Conservation (phyloP, 2,888 invertebrate genomes). For the Thymelicus sylvestris region DNA sequence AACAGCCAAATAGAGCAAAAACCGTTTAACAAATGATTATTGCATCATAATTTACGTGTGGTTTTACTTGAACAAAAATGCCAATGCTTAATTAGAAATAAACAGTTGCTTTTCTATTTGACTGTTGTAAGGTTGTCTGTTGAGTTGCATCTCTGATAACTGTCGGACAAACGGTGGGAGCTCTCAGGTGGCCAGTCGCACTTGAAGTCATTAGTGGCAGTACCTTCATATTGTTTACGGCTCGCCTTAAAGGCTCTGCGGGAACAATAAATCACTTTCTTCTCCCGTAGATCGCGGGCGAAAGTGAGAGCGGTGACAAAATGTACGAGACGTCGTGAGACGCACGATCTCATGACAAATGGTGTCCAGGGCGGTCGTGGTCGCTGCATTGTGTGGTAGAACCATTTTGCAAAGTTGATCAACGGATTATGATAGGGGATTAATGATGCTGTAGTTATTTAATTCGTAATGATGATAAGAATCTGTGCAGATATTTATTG, state of each 20-base stretch:
- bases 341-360: slow-evolving; percentile 31
- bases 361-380: background rate
- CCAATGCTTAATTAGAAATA: too few relatives aligned
- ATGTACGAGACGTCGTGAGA: slow-evolving; percentile 13
- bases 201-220: slow-evolving; percentile 27
- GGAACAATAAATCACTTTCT: slow-evolving; percentile 36
- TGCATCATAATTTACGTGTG: too few relatives aligned
- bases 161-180: too few relatives aligned
- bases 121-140: too few relatives aligned
- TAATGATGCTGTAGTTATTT: background rate
- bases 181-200: background rate
- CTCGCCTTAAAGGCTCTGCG: slow-evolving; percentile 31
- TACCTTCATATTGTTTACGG: slow-evolving; percentile 33
- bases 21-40: too few relatives aligned
- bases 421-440: background rate
- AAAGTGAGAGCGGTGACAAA: slow-evolving; percentile 37
- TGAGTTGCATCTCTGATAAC: too few relatives aligned
- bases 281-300: slow-evolving; percentile 27
- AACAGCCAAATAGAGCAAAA: too few relatives aligned
- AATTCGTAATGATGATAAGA: too few relatives aligned
- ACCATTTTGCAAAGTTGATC: background rate
- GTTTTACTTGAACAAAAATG: too few relatives aligned
- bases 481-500: background rate
- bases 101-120: too few relatives aligned
- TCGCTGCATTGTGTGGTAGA: background rate